Conservation (phyloP, 2,797 vertebrate species). For the Ctenosaura bakeri region DNA sequence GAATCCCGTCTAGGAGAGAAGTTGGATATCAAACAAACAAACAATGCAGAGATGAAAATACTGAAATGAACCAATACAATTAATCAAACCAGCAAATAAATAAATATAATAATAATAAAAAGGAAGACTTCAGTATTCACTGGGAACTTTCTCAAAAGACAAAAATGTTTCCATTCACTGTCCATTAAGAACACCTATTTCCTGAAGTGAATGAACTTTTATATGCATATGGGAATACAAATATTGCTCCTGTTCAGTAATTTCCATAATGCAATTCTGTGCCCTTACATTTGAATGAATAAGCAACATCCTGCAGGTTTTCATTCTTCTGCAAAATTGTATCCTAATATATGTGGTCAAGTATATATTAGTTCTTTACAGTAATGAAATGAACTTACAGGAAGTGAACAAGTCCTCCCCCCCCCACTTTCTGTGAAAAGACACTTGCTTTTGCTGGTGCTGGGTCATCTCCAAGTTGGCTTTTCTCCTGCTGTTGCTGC, state of each 20-base stretch:
- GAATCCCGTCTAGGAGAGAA: too few species aligned
- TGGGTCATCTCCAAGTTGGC: constrained; percentile 51
- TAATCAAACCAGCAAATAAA: not conserved
- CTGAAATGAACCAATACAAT: not conserved
- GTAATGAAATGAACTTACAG: constrained; percentile 42
- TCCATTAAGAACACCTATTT: not conserved
- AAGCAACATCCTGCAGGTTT: not conserved
- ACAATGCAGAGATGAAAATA: not conserved
- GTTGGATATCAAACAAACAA: too few species aligned
- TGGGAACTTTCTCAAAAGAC: not conserved
- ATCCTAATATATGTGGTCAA: constrained; percentile 23
- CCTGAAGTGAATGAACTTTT: not conserved
- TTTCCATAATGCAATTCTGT: not conserved
- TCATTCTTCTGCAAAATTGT: fast-evolving
- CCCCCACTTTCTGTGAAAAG: constrained; percentile 10
- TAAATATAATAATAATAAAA: not conserved
- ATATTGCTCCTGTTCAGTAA: not conserved
- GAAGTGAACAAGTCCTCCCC: not conserved
- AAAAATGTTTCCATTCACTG: not conserved
- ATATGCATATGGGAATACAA: not conserved
- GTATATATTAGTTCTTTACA: not conserved
- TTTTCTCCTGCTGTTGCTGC: constrained; percentile 48
- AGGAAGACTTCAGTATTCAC: not conserved
- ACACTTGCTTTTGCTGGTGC: constrained; percentile 47
- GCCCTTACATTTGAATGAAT: not conserved